Base-by-base conservation (phyloP, 2,888 invertebrate genomes). In the Synergus laeviventris region DNA sequence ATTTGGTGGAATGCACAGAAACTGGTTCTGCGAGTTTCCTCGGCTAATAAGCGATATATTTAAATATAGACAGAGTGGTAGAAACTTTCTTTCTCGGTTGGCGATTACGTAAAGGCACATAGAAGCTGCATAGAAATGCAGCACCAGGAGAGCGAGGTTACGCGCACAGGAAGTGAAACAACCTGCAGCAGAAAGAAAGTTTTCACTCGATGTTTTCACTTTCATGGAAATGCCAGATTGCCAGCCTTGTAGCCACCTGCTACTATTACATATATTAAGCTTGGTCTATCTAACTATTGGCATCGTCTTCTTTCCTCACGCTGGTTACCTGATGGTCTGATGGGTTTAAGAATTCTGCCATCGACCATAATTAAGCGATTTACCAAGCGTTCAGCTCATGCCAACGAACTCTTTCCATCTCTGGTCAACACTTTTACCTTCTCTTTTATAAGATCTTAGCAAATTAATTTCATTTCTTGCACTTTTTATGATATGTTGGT, bases 91-190 rank as follows among this genome's bases (percentile, higher is more conserved):
- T 90, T 90, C 87, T 86, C 84, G 87, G 84, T 83, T 85, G 84
- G 80, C 82, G 85, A 89, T 90, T 90, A 90, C 89, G 89, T 89
- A 90, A 90, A 90, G 79, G 81, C 82, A 78, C 76, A 79, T 86
- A 85, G 85, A 86, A 85, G 87, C 87, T 87, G 87, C 88, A 89
- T 89, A 89, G 88, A 89, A 89, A 89, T 89, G 86, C 87, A 86
- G 81, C 83, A 82, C 76, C 80, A 81, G 80, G 86, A 85, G 87
- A 81, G 86, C 83, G 86, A 89, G 84, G 88, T 90, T 90, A 90
- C 89, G 89, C 88, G 87, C 89, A 86, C 89, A 90, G 90, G 90
- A 91, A 91, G 90, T 90, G 90, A 90, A 91, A 90, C 88, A 89
- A 87, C 87, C 84, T 84, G 82, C 73, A 81, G 85, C 84, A 87